Base-by-base conservation (phyloP, 1,140 invertebrate genomes). In the Forficula auricularia region DNA sequence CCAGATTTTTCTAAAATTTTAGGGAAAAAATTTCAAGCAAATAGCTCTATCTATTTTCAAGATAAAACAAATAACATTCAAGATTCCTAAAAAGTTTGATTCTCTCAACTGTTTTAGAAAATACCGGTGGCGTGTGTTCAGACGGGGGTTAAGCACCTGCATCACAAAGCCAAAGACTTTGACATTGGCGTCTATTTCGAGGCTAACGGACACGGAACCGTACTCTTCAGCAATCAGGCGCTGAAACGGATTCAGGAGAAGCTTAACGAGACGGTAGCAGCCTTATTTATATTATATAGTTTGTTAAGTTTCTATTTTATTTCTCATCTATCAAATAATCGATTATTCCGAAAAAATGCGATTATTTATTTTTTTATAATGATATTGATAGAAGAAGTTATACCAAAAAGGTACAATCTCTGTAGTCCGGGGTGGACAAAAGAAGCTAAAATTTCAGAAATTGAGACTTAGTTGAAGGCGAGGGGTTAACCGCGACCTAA, bases 181-280 rank as follows among this genome's bases (percentile, higher is more conserved):
- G 94, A 98, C 57, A 79, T 98, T 54, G 95, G 94, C 3, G 72
- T 99, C 12, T 99, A 98, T 63, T 99, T 99, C 67, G 96, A 99
- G 66, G 92, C 96, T 0, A 99, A 99, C 67, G 96, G 96, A 0
- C 96, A 99, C 67, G 96, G 96, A 8, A 98, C 95, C 1, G 81
- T 87, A 7, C 57, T 87, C 1, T 86, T 87, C 43, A 87, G 78
- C 52, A 57, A 73, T 2, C 59, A 64, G 19, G 74, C 79, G 15
- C 44, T 46, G 10, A 34, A 51, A 22, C 18, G 38, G 4, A 56
- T 61, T 3, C 73, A 76, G 49, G 50, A 60, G 18, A 54, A 55
- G 14, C 67, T 78, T 13, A 58, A 56, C 44, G 57, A 61, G 32
- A 58, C 59, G 32, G 55, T 60, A 12, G 44, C 43, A 42, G 12